A percentile compares a stretch with the other conserved stretches of the same genome.
These are phyloP conservation scores for Arnoldichthys spilopterus DNA, from an alignment of 2,797 vertebrate species.

Conservation along the genomic window DNA sequence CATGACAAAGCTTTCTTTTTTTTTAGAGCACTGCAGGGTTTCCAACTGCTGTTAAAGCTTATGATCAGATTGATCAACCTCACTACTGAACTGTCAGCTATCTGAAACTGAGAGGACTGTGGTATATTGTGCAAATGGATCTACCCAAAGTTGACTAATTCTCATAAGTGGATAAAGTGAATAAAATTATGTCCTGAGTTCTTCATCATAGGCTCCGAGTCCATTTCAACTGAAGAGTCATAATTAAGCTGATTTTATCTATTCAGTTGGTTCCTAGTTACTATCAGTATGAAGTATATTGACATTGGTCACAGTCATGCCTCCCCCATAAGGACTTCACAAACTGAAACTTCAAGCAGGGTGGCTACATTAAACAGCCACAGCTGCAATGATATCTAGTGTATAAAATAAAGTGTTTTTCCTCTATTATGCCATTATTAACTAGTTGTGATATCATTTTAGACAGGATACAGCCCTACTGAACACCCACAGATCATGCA, in stretches of 20 bases:
- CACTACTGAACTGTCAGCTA: not conserved
- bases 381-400: not conserved
- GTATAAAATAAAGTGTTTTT: not conserved
- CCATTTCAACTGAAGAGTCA: not conserved
- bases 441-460: conserved; percentile 1
- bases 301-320: not conserved
- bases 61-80: not conserved
- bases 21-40: conserved; percentile 2
- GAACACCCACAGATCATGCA: conserved; percentile 2
- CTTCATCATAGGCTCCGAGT: not conserved
- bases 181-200: not conserved
- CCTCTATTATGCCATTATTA: not conserved
- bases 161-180: not conserved
- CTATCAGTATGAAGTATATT: not conserved
- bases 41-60: not conserved
- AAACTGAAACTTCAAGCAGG: too few species aligned
- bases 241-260: not conserved
- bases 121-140: too few species aligned
- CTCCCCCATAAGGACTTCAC: not conserved
- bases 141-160: not conserved
- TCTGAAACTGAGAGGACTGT: not conserved
- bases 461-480: not conserved
- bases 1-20: conserved; percentile 8
- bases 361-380: not conserved
- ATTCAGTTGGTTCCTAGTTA: not conserved